Evolutionary conservation across 2,888 invertebrate species (phyloP).

Genomic region (Toxonevra muliebris): DNA sequence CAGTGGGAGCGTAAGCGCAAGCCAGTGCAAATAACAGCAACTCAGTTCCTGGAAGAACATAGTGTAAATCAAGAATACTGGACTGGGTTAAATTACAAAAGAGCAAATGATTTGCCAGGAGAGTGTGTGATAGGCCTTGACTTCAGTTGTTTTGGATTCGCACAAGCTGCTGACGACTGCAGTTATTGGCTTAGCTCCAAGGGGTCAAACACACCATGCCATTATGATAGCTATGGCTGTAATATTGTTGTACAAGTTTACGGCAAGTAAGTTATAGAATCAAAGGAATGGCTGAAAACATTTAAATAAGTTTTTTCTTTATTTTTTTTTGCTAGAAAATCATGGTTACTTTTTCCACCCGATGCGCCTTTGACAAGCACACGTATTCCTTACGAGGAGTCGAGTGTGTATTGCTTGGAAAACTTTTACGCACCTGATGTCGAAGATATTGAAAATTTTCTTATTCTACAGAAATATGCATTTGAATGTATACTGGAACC

Average conservation of each 20-base stretch:
- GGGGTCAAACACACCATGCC: slow-evolving; percentile 92
- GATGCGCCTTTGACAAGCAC: slow-evolving; percentile 78
- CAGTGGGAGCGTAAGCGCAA: slow-evolving; percentile 83
- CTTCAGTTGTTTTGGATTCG: slow-evolving; percentile 79
- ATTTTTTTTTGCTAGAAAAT: slow-evolving; percentile 72
- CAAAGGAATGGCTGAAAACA: background rate
- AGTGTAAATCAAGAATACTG: slow-evolving; percentile 47
- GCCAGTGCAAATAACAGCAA: slow-evolving; percentile 70
- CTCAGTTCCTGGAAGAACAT: slow-evolving; percentile 69
- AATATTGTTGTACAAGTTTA: slow-evolving; percentile 90
- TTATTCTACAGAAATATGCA: slow-evolving; percentile 40
- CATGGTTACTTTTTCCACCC: slow-evolving; percentile 92
- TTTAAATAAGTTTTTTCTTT: background rate
- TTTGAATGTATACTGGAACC: slow-evolving; percentile 76
- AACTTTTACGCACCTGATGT: slow-evolving; percentile 77
- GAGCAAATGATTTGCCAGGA: slow-evolving; percentile 49
- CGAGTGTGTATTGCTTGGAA: slow-evolving; percentile 87
- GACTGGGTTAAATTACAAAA: slow-evolving; percentile 58
- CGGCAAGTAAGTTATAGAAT: slow-evolving; percentile 74
- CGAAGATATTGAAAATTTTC: slow-evolving; percentile 34
- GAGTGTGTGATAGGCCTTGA: slow-evolving; percentile 65
- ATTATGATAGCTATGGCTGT: slow-evolving; percentile 92
- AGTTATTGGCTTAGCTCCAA: slow-evolving; percentile 89
- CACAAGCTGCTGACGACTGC: slow-evolving; percentile 75
- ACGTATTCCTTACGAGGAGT: slow-evolving; percentile 95